Evolutionary conservation across 2,888 invertebrate genomes (phyloP).

Genomic region (Cactoblastis cactorum): DNA sequence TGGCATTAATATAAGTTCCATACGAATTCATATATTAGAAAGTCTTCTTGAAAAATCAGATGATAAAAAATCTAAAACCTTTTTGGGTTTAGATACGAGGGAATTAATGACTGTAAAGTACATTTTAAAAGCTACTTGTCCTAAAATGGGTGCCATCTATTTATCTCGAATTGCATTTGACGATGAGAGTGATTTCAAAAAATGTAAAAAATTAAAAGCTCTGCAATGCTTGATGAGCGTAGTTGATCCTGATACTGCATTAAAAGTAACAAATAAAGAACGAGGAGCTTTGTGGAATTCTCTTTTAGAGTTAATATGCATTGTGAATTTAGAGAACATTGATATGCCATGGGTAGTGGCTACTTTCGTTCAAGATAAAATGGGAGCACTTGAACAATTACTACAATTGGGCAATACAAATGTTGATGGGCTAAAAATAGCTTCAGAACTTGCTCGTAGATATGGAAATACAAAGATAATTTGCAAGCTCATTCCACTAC

Average conservation of each 20-base stretch:
- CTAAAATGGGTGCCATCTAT: constrained; percentile 74
- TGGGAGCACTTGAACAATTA: constrained; percentile 58
- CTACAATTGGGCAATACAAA: constrained; percentile 52
- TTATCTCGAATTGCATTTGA: constrained; percentile 71
- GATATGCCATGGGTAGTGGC: constrained; percentile 72
- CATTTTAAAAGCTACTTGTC: constrained; percentile 71
- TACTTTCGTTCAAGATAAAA: constrained; percentile 65
- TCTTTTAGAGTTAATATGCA: constrained; percentile 61
- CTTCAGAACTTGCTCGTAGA: constrained; percentile 51
- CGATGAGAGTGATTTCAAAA: constrained; percentile 66
- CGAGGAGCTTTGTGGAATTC: constrained; percentile 62
- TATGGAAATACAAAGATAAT: constrained; percentile 52
- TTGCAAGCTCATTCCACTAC: constrained; percentile 46
- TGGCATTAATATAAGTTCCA: constrained; percentile 65
- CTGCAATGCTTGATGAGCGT: constrained; percentile 72
- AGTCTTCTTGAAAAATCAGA: constrained; percentile 58
- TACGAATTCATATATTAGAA: constrained; percentile 71
- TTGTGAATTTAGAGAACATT: constrained; percentile 61
- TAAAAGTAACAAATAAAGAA: constrained; percentile 64
- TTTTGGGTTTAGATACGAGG: constrained; percentile 47
- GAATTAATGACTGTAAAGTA: constrained; percentile 70
- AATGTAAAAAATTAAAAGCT: constrained; percentile 68
- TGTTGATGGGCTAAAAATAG: constrained; percentile 53
- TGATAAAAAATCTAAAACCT: constrained; percentile 40
- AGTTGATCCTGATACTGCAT: constrained; percentile 64